A percentile compares a stretch with the other conserved stretches of the same genome.
phyloP scores from a whole-genome alignment of 2,888 invertebrate genomes.

The Exephanes ischioxanthus region DNA sequence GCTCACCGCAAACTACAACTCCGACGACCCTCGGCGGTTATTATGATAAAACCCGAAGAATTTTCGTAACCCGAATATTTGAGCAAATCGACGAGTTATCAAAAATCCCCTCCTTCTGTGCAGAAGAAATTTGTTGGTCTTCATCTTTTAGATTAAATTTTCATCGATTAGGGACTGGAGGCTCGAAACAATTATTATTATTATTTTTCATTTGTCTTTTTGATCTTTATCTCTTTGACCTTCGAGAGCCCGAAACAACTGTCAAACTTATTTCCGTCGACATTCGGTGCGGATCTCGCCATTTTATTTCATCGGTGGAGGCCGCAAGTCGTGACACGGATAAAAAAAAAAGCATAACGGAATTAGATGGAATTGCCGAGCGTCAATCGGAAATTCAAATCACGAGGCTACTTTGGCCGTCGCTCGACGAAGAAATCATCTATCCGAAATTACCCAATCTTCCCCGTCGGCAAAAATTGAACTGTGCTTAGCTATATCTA shows the following conservation, averaged over 20 bases:
- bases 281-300: too few relatives aligned
- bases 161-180: too few relatives aligned
- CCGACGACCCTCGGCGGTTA: constrained; percentile 48
- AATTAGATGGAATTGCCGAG: background rate
- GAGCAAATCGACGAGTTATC: background rate
- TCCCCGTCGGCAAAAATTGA: background rate
- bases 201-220: too few relatives aligned
- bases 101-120: background rate
- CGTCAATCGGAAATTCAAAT: constrained; percentile 2
- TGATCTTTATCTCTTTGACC: too few relatives aligned
- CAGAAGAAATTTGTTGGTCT: background rate
- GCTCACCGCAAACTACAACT: constrained; percentile 45
- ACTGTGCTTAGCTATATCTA: background rate
- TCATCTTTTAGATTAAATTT: too few relatives aligned
- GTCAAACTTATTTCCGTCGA: background rate
- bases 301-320: background rate
- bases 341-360: background rate
- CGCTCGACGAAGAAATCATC: background rate
- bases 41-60: constrained; percentile 25
- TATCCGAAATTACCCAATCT: constrained; percentile 1
- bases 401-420: background rate
- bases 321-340: background rate
- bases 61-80: background rate
- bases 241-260: background rate
- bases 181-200: too few relatives aligned